phyloP scores from a whole-genome alignment of 2,888 invertebrate genomes.

The Thymelicus sylvestris region DNA sequence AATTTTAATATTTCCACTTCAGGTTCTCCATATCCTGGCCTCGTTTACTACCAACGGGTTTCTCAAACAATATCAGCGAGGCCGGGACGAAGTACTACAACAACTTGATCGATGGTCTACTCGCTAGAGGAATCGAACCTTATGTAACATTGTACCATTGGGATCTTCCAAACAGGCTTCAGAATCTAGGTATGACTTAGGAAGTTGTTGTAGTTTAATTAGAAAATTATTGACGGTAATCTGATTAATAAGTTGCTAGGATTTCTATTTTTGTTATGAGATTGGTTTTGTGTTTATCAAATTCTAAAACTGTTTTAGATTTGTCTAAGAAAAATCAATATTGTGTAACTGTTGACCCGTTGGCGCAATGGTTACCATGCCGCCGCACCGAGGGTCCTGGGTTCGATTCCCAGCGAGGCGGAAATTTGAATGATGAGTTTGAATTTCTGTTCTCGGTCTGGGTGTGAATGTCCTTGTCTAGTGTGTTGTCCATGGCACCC shows the following conservation, averaged over 20 bases:
- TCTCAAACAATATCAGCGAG: conserved; percentile 83
- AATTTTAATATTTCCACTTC: background rate
- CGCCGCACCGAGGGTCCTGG: no score
- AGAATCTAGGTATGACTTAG: conserved; percentile 47
- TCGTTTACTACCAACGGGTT: conserved; percentile 87
- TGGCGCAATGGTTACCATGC: no score
- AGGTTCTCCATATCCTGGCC: conserved; percentile 88
- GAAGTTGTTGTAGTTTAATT: background rate
- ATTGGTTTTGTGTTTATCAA: background rate
- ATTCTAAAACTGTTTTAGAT: background rate
- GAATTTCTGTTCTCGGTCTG: no score
- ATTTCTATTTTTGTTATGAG: no score
- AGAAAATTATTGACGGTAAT: no score
- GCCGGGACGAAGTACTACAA: conserved; percentile 89
- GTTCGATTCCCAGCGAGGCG: no score
- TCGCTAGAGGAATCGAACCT: conserved; percentile 84
- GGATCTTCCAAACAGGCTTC: conserved; percentile 80
- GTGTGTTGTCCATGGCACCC: no score
- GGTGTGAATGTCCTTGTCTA: no score
- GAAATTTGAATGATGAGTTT: no score
- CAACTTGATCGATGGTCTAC: conserved; percentile 86
- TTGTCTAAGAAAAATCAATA: no score
- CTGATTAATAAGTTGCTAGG: no score
- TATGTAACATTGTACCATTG: conserved; percentile 85
- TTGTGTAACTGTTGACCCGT: no score